Conservation (phyloP, 37 sponge, comb jelly and placozoan species). For the Aplysina aerophoba region DNA sequence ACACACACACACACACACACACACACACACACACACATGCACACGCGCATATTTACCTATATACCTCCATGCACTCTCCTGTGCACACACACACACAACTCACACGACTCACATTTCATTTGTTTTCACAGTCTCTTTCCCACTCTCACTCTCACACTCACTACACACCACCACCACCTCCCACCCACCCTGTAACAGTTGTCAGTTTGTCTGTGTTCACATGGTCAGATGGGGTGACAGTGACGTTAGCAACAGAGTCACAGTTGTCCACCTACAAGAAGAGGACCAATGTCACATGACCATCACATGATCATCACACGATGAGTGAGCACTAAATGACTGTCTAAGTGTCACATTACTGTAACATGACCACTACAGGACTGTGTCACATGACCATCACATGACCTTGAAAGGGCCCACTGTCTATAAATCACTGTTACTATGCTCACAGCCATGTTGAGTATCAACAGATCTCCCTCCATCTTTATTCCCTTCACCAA, state of each 20-base stretch:
- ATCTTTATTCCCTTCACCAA: constrained; percentile 19
- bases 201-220: background rate
- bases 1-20: no score
- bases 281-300: background rate
- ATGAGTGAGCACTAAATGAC: background rate
- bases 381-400: no score
- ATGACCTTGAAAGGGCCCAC: no score
- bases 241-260: constrained; percentile 14
- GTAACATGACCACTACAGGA: constrained; percentile 25
- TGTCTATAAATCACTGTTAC: no score
- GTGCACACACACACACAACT: no score
- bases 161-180: background rate
- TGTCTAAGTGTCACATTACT: no score
- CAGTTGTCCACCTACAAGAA: background rate
- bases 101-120: no score
- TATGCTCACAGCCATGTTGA: constrained; percentile 21
- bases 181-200: constrained; percentile 5
- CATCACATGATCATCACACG: background rate
- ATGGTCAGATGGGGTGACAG: constrained; percentile 1
- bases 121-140: no score
- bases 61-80: no score
- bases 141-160: no score
- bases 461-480: constrained; percentile 1
- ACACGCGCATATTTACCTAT: no score
- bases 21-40: background rate